Base-by-base conservation (phyloP, 2,113 vertebrate genomes). In the Clinocottus analis region DNA sequence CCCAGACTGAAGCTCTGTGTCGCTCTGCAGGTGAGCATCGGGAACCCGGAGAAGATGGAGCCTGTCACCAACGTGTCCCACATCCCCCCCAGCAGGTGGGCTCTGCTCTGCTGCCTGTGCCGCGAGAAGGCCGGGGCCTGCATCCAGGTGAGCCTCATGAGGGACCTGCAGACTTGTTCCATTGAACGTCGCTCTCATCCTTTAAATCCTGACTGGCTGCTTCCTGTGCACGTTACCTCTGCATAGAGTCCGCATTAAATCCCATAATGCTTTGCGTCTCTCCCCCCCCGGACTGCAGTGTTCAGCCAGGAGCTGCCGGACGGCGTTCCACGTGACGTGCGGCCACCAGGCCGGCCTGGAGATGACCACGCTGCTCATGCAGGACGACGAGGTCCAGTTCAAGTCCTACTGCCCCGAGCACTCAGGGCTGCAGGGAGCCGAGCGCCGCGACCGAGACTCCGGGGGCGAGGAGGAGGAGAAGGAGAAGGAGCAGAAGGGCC, bases 1-100 rank as follows among this genome's bases (percentile, higher is more conserved):
- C n/a, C n/a, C n/a, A n/a, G n/a, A n/a, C n/a, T n/a, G n/a, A n/a
- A n/a, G n/a, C n/a, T 31, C 29, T 2, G 7, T 10, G 49, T 51
- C 3, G 19, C 31, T 4, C 12, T 25, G 53, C 68, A 99, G 98
- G 98, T 99, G 91, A 99, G 98, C 96, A 99, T 99, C 0, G 97
- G 97, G 88, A 99, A 97, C 77, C 98, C 98, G 0, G 98, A 99
- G 93, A 99, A 99, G 93, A 99, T 99, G 98, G 98, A 99, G 83
- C 98, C 98, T 0, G 98, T 99, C 89, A 99, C 98, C n/a, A 99
- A 99, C 85, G 95, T 99, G 87, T 99, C 98, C 9, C 98, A 99
- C 84, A 99, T 99, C 89, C 98, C 98, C 89, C 96, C 97, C 90
- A 99, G 97, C 85, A 94, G 98, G 70, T 99, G 97, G 98, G 97